Conservation (phyloP, 2,797 vertebrate species). For the Chelon labrosus region DNA sequence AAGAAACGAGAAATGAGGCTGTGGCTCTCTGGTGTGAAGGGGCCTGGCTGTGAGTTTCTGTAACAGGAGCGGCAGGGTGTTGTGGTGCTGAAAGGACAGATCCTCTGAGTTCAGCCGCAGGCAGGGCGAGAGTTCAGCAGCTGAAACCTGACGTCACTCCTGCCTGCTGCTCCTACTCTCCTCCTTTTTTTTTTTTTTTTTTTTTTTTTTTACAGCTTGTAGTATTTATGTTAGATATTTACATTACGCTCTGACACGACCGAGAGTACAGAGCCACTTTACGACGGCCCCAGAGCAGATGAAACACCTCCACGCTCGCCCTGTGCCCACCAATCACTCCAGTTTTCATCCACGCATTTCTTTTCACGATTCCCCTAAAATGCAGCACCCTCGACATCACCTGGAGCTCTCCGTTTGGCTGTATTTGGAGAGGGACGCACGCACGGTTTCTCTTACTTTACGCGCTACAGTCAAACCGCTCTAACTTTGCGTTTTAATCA, state of each 20-base stretch:
- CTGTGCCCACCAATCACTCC: neutral
- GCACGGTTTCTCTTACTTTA: slow-evolving; percentile 22
- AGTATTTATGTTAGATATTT: too few relatives aligned
- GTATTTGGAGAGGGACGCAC: neutral
- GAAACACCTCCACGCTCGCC: neutral
- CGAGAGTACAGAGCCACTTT: too few relatives aligned
- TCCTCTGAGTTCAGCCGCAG: slow-evolving; percentile 47
- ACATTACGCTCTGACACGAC: too few relatives aligned
- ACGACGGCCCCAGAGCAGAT: too few relatives aligned
- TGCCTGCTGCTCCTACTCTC: neutral
- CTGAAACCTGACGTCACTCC: slow-evolving; percentile 12
- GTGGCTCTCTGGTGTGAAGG: neutral
- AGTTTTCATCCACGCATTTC: neutral
- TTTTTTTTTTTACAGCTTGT: too few relatives aligned
- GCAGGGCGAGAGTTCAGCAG: slow-evolving; percentile 14
- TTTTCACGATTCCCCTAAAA: neutral
- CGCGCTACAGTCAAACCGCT: neutral
- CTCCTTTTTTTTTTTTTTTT: too few relatives aligned
- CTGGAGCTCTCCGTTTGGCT: slow-evolving; percentile 4
- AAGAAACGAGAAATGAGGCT: neutral
- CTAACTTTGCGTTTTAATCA: slow-evolving; percentile 2
- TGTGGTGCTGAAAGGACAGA: slow-evolving; percentile 83
- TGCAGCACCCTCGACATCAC: slow-evolving; percentile 23
- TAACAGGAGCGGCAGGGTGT: neutral
- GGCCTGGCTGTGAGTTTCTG: neutral